Percentiles rank a stretch among this genome's conserved stretches.
phyloP scores from a whole-genome alignment of 1,140 invertebrate genomes.

The Eriocheir sinensis region DNA sequence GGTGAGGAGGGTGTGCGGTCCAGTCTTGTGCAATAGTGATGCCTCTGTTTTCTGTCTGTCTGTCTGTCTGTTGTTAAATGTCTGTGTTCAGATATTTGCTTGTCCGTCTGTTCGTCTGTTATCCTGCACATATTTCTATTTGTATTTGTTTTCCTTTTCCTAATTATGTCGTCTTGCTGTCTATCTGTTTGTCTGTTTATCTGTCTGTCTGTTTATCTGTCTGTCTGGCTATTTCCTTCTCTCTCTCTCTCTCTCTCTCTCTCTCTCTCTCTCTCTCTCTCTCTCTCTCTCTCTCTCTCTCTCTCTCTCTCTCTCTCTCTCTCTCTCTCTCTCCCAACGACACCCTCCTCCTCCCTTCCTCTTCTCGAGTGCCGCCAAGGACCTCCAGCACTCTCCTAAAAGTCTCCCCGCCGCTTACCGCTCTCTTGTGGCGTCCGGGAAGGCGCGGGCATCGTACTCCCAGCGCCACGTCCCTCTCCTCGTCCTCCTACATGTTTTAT shows the following conservation, averaged over 20 bases:
- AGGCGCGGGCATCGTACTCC: not conserved
- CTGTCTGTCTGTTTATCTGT: too few relatives aligned
- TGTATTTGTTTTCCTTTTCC: too few relatives aligned
- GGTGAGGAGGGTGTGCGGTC: too few relatives aligned
- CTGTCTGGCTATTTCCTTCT: too few relatives aligned
- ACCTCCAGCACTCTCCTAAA: constrained; percentile 22
- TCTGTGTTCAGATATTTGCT: too few relatives aligned
- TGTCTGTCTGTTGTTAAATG: too few relatives aligned
- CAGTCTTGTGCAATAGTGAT: too few relatives aligned
- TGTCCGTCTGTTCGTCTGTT: too few relatives aligned
- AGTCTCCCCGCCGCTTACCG: not conserved
- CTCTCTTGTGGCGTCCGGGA: not conserved
- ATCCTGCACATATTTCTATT: too few relatives aligned
- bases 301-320: constrained; percentile 22
- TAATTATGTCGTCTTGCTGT: too few relatives aligned
- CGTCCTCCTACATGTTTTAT: not conserved
- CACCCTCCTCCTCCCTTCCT: not conserved
- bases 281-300: constrained; percentile 22
- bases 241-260: not conserved
- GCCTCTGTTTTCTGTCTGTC: too few relatives aligned
- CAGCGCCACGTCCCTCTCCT: not conserved
- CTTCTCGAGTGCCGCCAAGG: constrained; percentile 7
- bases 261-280: constrained; percentile 12
- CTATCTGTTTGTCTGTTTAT: too few relatives aligned
- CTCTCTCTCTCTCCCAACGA: not conserved